Base-by-base conservation (phyloP, 2,888 invertebrate genomes). In the Trimorus sp. region DNA sequence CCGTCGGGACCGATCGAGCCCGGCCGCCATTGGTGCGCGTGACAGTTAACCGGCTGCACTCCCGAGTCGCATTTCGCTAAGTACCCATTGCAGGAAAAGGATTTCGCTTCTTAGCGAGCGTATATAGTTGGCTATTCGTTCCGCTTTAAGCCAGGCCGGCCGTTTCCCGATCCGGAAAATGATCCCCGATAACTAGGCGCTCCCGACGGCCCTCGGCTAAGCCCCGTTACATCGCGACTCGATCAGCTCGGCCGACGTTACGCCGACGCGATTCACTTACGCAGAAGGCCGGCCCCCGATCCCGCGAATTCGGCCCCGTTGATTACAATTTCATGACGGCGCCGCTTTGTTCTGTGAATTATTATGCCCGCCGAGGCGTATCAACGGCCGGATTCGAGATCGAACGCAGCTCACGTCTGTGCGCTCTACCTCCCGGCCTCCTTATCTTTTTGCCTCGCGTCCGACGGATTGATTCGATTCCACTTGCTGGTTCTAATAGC, bases 131-230 rank as follows among this genome's bases (percentile, higher is more conserved):
- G 86, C 88, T 88, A 89, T 89, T 89, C 89, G 89, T 89, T 89
- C 88, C 87, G 87, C 89, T 88, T 88, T 89, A 89, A 89, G 87
- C 87, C 85, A 85, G 83, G 62, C 53, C 79, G 66, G 79, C 81
- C 83, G 84, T 83, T 83, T 63, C 73, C 82, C 85, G 85, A 88
- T 89, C 86, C 89, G 87, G 88, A 89, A 89, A 90, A 90, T 90
- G 89, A 90, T 90, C 88, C 88, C 85, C 88, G 90, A 90, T 90
- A 90, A 90, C 89, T 89, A 89, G 88, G 86, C 88, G 84, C 79
- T 73, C 73, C 66, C 53, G 48, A 60, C 74, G 71, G 73, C 80
- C 66, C 62, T 71, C 80, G 69, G 56, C 71, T 78, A 82, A 82
- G 82, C 80, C 48, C 80, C 71, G 73, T 84, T 80, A 80, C 78